phyloP scores from a whole-genome alignment of 1,140 invertebrate genomes.

The Rhagoletis pomonella region DNA sequence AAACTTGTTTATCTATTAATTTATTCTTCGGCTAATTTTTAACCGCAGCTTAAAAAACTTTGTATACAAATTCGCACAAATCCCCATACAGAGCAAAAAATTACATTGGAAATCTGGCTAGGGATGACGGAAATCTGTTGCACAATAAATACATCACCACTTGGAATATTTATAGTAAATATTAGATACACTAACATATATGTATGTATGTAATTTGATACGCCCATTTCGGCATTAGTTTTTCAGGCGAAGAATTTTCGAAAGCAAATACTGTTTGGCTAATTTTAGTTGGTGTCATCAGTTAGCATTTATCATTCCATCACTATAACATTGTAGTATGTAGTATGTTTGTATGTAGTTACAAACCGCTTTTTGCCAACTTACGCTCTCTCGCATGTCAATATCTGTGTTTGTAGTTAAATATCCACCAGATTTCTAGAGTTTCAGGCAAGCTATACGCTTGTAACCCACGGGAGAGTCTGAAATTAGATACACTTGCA shows the following conservation, averaged over 20 bases:
- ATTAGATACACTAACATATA: too few relatives aligned
- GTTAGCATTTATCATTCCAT: constrained; percentile 17
- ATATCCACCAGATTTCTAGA: not conserved
- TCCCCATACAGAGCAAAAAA: too few relatives aligned
- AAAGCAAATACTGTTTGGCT: constrained; percentile 5
- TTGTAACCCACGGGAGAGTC: not conserved
- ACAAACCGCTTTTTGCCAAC: constrained; percentile 10
- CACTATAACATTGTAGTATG: not conserved
- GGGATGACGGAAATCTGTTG: too few relatives aligned
- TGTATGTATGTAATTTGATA: not conserved
- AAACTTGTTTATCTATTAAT: too few relatives aligned
- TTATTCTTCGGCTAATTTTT: too few relatives aligned
- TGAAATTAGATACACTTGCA: not conserved
- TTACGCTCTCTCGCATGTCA: not conserved
- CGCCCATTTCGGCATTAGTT: not conserved
- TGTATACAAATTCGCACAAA: too few relatives aligned
- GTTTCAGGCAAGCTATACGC: not conserved
- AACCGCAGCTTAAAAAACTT: too few relatives aligned
- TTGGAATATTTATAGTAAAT: too few relatives aligned
- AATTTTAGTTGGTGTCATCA: not conserved
- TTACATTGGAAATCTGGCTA: too few relatives aligned
- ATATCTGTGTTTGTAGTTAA: not conserved
- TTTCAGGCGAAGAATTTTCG: not conserved
- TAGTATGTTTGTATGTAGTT: not conserved
- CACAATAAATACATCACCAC: too few relatives aligned